Conservation (phyloP, 2,888 invertebrate species). For the Girardia tigrina region DNA sequence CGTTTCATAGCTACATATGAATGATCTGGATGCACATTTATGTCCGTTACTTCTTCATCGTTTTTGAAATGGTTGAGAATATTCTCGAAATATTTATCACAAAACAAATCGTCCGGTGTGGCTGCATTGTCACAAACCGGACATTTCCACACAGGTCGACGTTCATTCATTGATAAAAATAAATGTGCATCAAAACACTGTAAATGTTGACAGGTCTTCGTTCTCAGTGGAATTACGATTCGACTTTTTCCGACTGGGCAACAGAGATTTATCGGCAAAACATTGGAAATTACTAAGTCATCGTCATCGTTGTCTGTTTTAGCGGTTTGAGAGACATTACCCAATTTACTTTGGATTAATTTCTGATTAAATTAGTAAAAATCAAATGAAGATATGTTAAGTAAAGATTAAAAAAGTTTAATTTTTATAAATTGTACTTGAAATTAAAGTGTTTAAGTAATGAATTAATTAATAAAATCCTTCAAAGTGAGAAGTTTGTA, state of each 20-base stretch:
- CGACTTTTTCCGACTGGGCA: slow-evolving; percentile 55
- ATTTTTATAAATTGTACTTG: too few relatives aligned
- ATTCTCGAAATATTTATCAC: slow-evolving; percentile 63
- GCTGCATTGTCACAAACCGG: slow-evolving; percentile 88
- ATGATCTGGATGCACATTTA: neutral
- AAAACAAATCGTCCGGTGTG: slow-evolving; percentile 73
- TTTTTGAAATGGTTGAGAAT: neutral
- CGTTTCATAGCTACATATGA: neutral
- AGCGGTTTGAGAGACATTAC: neutral
- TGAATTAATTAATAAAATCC: too few relatives aligned
- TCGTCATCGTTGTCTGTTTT: neutral
- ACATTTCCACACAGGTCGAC: slow-evolving; percentile 93
- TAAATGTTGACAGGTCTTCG: slow-evolving; percentile 79
- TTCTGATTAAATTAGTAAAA: too few relatives aligned
- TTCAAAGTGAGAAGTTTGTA: too few relatives aligned
- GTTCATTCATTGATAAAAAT: slow-evolving; percentile 92
- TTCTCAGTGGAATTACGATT: slow-evolving; percentile 64
- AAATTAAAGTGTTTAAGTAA: too few relatives aligned
- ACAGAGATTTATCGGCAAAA: neutral
- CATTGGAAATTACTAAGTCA: neutral
- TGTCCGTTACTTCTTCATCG: neutral
- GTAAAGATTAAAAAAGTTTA: too few relatives aligned
- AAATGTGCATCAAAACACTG: slow-evolving; percentile 93
- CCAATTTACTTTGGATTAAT: neutral
- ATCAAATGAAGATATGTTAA: too few relatives aligned